Conservation (phyloP, 2,797 vertebrate species). For the Brachyrhaphis roseni region DNA sequence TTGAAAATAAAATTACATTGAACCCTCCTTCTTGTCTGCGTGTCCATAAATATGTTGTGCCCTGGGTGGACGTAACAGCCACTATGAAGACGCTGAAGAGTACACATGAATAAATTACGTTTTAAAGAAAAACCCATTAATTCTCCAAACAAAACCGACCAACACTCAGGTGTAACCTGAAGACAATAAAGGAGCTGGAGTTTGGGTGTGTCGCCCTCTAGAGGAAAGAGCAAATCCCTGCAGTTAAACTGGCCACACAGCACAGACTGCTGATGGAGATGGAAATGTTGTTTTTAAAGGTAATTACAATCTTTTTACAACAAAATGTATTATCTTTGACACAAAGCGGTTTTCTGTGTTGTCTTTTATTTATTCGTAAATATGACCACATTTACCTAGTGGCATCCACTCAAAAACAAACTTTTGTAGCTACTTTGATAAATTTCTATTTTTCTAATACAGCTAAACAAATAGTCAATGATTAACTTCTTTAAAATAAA, state of each 20-base stretch:
- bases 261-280: not conserved
- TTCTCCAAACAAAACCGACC: not conserved
- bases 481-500: no score
- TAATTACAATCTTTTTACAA: not conserved
- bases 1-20: no score
- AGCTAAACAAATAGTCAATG: no score
- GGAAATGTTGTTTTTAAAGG: not conserved
- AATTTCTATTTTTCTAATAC: no score
- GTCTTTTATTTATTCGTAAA: not conserved
- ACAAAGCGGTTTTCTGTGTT: not conserved
- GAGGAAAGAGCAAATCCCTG: slow-evolving; percentile 9
- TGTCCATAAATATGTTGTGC: no score
- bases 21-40: no score
- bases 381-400: not conserved
- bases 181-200: slow-evolving; percentile 1
- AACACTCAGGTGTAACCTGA: slow-evolving; percentile 22
- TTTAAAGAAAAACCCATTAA: not conserved
- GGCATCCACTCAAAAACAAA: no score
- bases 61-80: no score
- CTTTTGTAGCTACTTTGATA: no score
- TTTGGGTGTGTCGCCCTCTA: slow-evolving; percentile 57
- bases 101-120: not conserved
- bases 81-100: not conserved
- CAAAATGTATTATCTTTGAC: not conserved
- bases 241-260: not conserved